Evolutionary conservation across 2,888 invertebrate genomes (phyloP).

Genomic region (Ophioninae sp.): DNA sequence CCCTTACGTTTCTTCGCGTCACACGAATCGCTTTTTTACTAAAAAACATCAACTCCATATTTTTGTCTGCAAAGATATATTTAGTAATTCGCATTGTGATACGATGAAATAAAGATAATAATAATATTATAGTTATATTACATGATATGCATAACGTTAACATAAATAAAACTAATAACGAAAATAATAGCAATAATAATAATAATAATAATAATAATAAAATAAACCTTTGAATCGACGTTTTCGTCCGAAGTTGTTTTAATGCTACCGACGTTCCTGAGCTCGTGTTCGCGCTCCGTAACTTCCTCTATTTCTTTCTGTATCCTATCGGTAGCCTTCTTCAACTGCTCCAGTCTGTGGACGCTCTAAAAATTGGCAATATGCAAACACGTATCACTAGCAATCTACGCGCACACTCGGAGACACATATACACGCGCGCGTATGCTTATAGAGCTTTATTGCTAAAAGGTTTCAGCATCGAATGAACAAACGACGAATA

Average conservation of each 20-base stretch:
- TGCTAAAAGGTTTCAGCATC: too few species aligned
- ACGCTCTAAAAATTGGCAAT: constrained; percentile 81
- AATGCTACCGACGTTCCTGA: constrained; percentile 85
- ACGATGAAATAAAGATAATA: too few species aligned
- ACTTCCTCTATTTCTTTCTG: constrained; percentile 95
- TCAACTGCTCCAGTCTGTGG: constrained; percentile 87
- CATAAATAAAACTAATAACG: too few species aligned
- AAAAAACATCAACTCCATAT: too few species aligned
- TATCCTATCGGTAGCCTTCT: constrained; percentile 85
- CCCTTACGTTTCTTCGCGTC: too few species aligned
- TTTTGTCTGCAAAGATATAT: too few species aligned
- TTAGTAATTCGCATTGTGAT: too few species aligned
- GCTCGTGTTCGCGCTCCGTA: constrained; percentile 91
- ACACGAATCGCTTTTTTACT: too few species aligned
- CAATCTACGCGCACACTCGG: background rate
- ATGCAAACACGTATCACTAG: constrained; percentile 23
- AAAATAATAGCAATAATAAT: background rate
- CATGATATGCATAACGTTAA: too few species aligned
- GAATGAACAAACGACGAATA: background rate
- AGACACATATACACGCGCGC: background rate
- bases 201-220: constrained; percentile 19
- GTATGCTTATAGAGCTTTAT: background rate
- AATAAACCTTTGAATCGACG: constrained; percentile 80
- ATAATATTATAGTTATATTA: too few species aligned
- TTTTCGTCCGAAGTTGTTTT: constrained; percentile 83